Conservation (phyloP, 1,140 invertebrate genomes). For the Ostrea denselamellosa region DNA sequence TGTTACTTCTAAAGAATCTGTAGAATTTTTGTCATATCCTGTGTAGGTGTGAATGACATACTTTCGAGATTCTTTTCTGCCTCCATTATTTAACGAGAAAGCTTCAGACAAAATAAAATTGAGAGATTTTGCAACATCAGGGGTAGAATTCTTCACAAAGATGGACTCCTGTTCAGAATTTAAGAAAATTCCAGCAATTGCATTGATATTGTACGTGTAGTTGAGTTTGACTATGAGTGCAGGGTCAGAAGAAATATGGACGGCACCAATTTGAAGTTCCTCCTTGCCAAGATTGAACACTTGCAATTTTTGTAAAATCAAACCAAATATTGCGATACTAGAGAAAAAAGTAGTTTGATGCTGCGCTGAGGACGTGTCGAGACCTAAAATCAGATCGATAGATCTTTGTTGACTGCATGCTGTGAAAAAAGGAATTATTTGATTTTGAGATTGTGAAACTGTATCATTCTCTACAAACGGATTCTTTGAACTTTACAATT, state of each 20-base stretch:
- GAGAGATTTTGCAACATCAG: not conserved
- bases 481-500: too few species aligned
- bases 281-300: not conserved
- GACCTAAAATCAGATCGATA: not conserved
- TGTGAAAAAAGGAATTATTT: too few species aligned
- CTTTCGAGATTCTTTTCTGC: not conserved
- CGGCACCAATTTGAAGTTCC: not conserved
- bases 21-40: constrained; percentile 2
- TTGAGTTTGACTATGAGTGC: not conserved
- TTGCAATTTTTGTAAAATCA: not conserved
- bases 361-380: not conserved
- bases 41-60: not conserved
- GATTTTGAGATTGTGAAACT: too few species aligned
- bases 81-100: not conserved
- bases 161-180: not conserved
- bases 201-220: not conserved
- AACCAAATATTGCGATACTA: not conserved
- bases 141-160: not conserved
- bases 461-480: too few species aligned
- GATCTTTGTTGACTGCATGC: not conserved
- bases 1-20: not conserved
- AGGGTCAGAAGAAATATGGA: not conserved
- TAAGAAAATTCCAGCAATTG: not conserved
- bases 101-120: not conserved
- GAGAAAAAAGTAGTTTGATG: not conserved